Evolutionary conservation across 2,888 invertebrate genomes (phyloP), one percentile per base, ranked within the genome.

Genomic region (Eumerus sabulonum): DNA sequence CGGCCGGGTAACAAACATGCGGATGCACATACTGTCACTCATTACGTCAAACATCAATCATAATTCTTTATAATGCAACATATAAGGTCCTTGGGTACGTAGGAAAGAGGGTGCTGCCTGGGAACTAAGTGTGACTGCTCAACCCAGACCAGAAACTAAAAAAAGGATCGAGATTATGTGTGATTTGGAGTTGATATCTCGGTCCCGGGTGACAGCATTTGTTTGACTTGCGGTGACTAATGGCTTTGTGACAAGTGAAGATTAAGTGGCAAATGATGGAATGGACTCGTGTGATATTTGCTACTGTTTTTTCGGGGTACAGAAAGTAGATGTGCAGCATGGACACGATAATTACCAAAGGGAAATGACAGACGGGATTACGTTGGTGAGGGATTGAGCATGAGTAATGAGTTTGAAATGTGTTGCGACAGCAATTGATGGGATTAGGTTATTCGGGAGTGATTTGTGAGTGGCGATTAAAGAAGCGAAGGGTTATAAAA

Each of bases 211-310:
- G 74, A 74, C 74, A 74, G 68, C 38, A 56, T 74, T 74, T 79
- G 74, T 79, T 74, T 79, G 79, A 79, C 79, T 79, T 79, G 74
- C 68, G 63, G 54, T 79, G 68, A 79, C 79, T 79, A 79, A 79
- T 79, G 64, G 68, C 35, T 63, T 54, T 60, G 59, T 70, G 79
- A 68, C 74, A 79, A 64, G 63, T 74, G 68, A 64, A 74, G 79
- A 74, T 74, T 79, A 73, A 79, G 68, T 70, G 68, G 64, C 44
- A 42, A 70, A 74, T 74, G 68, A 68, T 79, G 68, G 70, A 74
- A 54, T 44, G 51, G 56, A 56, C 40, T 50, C 42, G 57, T 71
- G 60, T 57, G 66, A 63, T 71, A 70, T 64, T 66, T 71, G 54
- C 50, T 36, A 66, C 56, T 60, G 53, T 38, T 47, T 57, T 51